A percentile compares a stretch with the other conserved stretches of the same genome.
Evolutionary conservation across 2,797 vertebrate species (phyloP).

Genomic region (Schizothorax lantsangensis): DNA sequence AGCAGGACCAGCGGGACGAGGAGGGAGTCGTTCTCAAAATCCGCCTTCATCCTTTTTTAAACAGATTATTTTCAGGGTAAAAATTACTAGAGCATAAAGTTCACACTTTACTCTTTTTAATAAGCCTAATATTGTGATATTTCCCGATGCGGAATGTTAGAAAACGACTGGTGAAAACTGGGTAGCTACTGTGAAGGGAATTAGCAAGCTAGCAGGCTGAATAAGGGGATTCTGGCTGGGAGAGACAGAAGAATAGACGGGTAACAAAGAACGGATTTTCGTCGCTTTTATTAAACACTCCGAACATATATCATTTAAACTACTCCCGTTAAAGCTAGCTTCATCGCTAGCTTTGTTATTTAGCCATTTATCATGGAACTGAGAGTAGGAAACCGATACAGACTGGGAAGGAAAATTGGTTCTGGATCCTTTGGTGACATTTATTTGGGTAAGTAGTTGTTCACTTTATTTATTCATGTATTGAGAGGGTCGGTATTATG

Average conservation of each 20-base stretch:
- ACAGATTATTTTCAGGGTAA: constrained; percentile 42
- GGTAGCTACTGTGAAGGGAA: constrained; percentile 66
- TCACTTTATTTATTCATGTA: not conserved
- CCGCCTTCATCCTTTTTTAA: constrained; percentile 85
- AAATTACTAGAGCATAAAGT: constrained; percentile 72
- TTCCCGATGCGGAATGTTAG: constrained; percentile 67
- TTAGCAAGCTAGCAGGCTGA: constrained; percentile 61
- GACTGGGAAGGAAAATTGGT: constrained; percentile 96
- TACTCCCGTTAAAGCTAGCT: constrained; percentile 68
- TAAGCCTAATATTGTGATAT: constrained; percentile 74
- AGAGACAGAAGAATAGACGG: constrained; percentile 56
- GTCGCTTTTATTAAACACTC: constrained; percentile 32
- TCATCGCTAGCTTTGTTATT: constrained; percentile 68
- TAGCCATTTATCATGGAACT: constrained; percentile 85
- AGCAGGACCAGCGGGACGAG: not conserved
- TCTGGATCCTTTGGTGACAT: constrained; percentile 98
- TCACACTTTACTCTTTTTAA: constrained; percentile 66
- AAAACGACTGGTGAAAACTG: constrained; percentile 85
- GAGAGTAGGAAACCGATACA: constrained; percentile 95
- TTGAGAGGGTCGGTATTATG: not conserved
- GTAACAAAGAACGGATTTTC: constrained; percentile 45
- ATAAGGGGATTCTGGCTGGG: constrained; percentile 54
- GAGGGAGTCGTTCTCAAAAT: constrained; percentile 70
- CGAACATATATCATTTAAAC: constrained; percentile 42
- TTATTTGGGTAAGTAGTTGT: constrained; percentile 88